Conservation (phyloP, 2,888 invertebrate species). For the Dyspetes luteomarginatus region DNA sequence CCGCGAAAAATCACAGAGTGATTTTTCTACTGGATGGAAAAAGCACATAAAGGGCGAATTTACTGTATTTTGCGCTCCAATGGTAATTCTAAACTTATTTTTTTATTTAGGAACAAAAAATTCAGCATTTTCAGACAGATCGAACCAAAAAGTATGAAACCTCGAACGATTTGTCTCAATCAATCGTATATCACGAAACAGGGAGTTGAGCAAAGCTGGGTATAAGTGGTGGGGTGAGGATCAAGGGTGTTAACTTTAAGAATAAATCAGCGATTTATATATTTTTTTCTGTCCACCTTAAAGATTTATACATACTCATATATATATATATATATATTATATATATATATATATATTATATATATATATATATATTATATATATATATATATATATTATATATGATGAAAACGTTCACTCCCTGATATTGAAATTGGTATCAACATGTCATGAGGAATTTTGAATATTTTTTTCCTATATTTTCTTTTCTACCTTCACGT, state of each 20-base stretch:
- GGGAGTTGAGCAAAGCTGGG: not conserved
- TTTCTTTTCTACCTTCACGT: not conserved
- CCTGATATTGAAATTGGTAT: not conserved
- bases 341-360: too few species aligned
- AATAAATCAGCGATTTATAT: not conserved
- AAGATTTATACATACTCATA: constrained; percentile 10
- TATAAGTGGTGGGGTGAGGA: not conserved
- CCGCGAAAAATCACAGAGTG: not conserved
- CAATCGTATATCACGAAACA: not conserved
- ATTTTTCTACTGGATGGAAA: not conserved
- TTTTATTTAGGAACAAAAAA: not conserved
- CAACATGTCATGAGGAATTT: not conserved
- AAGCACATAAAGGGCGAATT: not conserved
- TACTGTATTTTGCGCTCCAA: too few species aligned
- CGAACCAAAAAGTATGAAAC: not conserved
- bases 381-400: too few species aligned
- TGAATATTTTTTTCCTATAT: constrained; percentile 1
- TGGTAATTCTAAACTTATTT: not conserved
- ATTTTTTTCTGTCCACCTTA: not conserved
- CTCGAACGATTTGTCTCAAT: constrained; percentile 11
- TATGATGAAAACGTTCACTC: not conserved
- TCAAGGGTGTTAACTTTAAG: not conserved
- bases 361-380: too few species aligned
- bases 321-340: too few species aligned
- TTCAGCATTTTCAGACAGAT: not conserved